A percentile compares a stretch with the other conserved stretches of the same genome.
Evolutionary conservation across 2,888 invertebrate species (phyloP).

Genomic region (Synergus itoensis): DNA sequence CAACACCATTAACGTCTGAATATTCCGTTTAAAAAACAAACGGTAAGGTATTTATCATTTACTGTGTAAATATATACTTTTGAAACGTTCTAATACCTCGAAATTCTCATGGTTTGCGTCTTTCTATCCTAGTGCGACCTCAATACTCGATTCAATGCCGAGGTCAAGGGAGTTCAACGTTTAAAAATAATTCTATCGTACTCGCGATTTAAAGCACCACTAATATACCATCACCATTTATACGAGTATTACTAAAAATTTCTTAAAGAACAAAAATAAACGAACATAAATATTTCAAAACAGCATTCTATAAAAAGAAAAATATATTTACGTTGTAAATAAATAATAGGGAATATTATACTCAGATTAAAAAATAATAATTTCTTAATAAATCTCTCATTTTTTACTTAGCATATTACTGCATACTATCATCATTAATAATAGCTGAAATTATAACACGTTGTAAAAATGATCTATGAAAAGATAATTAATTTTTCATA

Average conservation of each 20-base stretch:
- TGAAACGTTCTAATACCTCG: slow-evolving; percentile 31
- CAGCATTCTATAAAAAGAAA: no score
- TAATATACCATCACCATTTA: background rate
- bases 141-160: slow-evolving; percentile 56
- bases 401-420: slow-evolving; percentile 3
- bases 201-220: slow-evolving; percentile 48
- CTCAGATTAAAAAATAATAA: background rate
- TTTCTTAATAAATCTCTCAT: background rate
- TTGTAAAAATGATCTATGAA: background rate
- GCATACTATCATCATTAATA: slow-evolving; percentile 4
- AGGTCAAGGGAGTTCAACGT: slow-evolving; percentile 58
- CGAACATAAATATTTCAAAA: no score
- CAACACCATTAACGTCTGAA: background rate
- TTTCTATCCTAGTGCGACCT: slow-evolving; percentile 54
- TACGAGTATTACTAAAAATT: background rate
- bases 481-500: background rate
- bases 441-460: background rate
- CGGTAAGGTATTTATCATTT: background rate
- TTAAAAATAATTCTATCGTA: slow-evolving; percentile 57
- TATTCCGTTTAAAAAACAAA: background rate
- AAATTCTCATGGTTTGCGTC: slow-evolving; percentile 51
- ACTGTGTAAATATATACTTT: slow-evolving; percentile 24
- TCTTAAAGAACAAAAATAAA: background rate
- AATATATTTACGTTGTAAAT: no score
- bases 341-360: no score